Evolutionary conservation across 2,888 invertebrate species (phyloP), one percentile per base, ranked within the genome.

Genomic region (Anthrax anthrax): DNA sequence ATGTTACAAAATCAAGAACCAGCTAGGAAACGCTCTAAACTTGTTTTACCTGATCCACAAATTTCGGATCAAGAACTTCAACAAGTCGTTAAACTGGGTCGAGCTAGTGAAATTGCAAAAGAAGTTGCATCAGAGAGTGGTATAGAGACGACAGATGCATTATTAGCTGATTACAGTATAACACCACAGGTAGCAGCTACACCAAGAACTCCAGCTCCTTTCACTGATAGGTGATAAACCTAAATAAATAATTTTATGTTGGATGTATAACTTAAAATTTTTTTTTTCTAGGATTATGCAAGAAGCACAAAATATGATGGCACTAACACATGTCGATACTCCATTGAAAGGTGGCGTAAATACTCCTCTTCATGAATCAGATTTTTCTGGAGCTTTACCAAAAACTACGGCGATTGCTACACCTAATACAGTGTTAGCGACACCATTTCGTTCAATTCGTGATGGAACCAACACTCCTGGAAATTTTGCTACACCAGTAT

Each of bases 271-370:
- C 23, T 23, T 27, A 8, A 32, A 36, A 41, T 29, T 44, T 39
- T 14, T n/a, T 18, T n/a, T n/a, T 58, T 54, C 4, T 57, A 73
- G 79, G 55, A 80, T 85, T 52, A 74, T 87, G 50, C 83, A 95
- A 78, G 97, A 97, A 70, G 97, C 97, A 0, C 95, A 97, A 68
- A 97, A 98, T 63, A 87, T 98, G 61, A 94, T 98, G 89, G 96
- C 97, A 0, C 71, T 98, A 18, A 91, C 92, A 0, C 95, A 97
- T 65, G 94, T 95, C 2, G 97, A 98, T 61, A 98, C 97, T 0
- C 97, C 97, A 0, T 71, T 98, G 17, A 96, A 96, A 66, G 87
- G 97, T 41, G 98, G 98, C 0, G 62, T 89, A 19, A 98, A 98
- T 66, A 96, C 96, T 0, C 92, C 95, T 0, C 72, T 98, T 6